Percentiles rank a stretch among this genome's conserved stretches.
Evolutionary conservation across 2,888 invertebrate species (phyloP).

Genomic region (Lasioglossum calceatum): DNA sequence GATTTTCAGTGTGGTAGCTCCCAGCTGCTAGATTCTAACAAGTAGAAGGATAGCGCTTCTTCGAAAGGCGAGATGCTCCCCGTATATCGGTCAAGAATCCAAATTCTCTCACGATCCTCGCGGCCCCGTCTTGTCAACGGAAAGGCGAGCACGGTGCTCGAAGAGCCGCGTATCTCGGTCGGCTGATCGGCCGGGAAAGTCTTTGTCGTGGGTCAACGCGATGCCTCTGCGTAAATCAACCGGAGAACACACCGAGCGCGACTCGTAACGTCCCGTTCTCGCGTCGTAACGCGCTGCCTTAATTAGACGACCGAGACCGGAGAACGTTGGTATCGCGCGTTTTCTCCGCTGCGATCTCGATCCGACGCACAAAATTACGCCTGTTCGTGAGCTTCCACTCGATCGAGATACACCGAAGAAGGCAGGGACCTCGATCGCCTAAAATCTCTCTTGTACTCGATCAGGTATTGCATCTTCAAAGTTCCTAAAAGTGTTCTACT

Average conservation of each 20-base stretch:
- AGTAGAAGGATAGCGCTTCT: not conserved
- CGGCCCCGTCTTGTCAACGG: slow-evolving; percentile 14
- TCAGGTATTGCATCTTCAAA: too few species aligned
- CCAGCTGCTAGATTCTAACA: too few species aligned
- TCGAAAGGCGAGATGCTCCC: not conserved
- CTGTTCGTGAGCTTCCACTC: not conserved
- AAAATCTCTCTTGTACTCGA: too few species aligned
- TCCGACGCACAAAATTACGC: not conserved
- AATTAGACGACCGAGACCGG: slow-evolving; percentile 74
- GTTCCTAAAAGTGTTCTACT: too few species aligned
- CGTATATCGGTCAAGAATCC: not conserved
- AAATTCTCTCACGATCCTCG: slow-evolving; percentile 65
- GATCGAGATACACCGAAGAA: too few species aligned
- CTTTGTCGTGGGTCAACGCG: slow-evolving; percentile 70
- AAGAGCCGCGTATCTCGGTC: slow-evolving; percentile 79
- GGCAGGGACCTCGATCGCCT: not conserved
- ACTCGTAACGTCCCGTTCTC: slow-evolving; percentile 13
- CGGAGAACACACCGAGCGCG: slow-evolving; percentile 54
- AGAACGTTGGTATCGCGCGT: slow-evolving; percentile 34
- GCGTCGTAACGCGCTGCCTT: slow-evolving; percentile 51
- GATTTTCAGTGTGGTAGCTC: too few species aligned
- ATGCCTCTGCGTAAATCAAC: slow-evolving; percentile 78
- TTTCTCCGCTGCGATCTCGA: slow-evolving; percentile 12
- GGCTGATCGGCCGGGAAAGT: slow-evolving; percentile 77
- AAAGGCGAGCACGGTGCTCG: slow-evolving; percentile 45